phyloP scores from a whole-genome alignment of 2,888 invertebrate species.

The Lasioglossum figueresi region DNA sequence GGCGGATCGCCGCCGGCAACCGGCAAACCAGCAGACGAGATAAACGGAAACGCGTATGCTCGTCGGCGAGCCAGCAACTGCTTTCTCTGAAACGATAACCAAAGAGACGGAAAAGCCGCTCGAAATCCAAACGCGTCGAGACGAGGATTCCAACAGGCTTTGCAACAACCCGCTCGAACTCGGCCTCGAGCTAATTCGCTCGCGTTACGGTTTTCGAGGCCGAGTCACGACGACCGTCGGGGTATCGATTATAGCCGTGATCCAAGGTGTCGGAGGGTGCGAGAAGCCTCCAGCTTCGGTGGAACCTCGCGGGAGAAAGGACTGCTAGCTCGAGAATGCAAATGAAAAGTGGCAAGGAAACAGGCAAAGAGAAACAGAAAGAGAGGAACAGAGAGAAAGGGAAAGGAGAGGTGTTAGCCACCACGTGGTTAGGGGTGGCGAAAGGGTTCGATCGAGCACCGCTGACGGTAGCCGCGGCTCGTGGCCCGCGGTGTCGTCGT shows the following conservation, averaged over 20 bases:
- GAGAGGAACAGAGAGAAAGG: not conserved
- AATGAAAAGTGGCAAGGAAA: constrained; percentile 6
- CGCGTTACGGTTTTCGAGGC: not conserved
- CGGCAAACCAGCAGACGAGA: not conserved
- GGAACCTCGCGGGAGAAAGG: not conserved
- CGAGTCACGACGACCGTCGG: not conserved
- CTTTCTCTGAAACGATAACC: not conserved
- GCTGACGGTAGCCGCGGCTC: constrained; percentile 67
- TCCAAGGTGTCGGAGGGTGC: not conserved
- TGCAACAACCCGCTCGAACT: not conserved
- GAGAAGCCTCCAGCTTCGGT: not conserved
- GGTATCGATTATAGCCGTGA: not conserved
- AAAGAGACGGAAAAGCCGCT: not conserved
- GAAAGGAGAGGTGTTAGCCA: not conserved
- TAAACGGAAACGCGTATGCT: constrained; percentile 7
- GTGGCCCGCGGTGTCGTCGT: constrained; percentile 75
- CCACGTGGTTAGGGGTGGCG: constrained; percentile 25
- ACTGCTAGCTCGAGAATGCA: not conserved
- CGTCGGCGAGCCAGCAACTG: not conserved
- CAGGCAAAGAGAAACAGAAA: not conserved
- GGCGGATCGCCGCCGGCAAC: not conserved
- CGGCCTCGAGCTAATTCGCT: not conserved
- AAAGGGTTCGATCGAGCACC: constrained; percentile 77
- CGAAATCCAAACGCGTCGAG: not conserved
- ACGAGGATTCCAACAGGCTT: not conserved